A percentile compares a stretch with the other conserved stretches of the same genome.
Conservation (phyloP, 92 coral and sea anemone genomes). For the Isaurus tuberculatus region DNA sequence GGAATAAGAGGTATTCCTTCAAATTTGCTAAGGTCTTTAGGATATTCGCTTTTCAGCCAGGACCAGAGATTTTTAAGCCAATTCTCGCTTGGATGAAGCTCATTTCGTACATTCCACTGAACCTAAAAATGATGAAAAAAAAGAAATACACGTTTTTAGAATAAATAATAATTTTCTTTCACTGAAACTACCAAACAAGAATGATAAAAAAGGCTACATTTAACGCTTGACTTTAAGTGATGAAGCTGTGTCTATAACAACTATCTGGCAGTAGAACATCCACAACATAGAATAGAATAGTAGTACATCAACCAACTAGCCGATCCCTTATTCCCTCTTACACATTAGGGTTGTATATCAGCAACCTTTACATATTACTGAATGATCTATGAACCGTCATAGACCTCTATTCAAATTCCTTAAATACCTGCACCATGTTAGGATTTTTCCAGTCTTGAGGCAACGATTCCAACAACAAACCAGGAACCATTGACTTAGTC, state of each 20-base stretch:
- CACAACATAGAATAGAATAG: too few relatives aligned
- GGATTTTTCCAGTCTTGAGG: constrained; percentile 80
- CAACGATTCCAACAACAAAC: constrained; percentile 72
- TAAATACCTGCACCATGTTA: constrained; percentile 20
- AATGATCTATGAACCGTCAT: too few relatives aligned
- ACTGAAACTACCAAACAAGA: too few relatives aligned
- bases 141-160: neutral
- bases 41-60: constrained; percentile 89
- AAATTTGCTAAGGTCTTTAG: constrained; percentile 78
- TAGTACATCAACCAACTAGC: too few relatives aligned
- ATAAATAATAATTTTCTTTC: too few relatives aligned
- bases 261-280: too few relatives aligned
- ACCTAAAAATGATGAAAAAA: constrained; percentile 45
- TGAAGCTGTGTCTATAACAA: too few relatives aligned
- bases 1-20: constrained; percentile 89
- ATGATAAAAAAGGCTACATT: too few relatives aligned
- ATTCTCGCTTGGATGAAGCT: constrained; percentile 67
- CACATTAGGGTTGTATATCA: too few relatives aligned
- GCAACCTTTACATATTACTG: too few relatives aligned
- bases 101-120: constrained; percentile 76
- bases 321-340: too few relatives aligned
- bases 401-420: neutral
- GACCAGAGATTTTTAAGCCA: constrained; percentile 91
- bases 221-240: too few relatives aligned
- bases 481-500: constrained; percentile 75